These are phyloP conservation scores for Drusus annulatus DNA, from an alignment of 1,140 invertebrate genomes.

Conservation along the genomic window DNA sequence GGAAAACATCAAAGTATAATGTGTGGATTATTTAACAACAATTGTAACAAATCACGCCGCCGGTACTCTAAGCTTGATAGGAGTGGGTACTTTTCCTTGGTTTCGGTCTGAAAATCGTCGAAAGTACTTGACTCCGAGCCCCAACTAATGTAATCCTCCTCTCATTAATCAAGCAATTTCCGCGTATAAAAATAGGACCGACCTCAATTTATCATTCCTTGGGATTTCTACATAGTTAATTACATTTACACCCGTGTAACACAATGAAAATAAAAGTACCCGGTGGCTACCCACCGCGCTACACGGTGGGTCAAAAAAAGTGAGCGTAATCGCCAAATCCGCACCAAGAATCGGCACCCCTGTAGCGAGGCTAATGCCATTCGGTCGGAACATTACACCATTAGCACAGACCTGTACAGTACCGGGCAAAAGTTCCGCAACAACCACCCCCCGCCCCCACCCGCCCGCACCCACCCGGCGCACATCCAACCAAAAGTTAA, in stretches of 20 bases:
- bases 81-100: too few species aligned
- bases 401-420: conserved; percentile 29
- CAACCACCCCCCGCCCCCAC: background rate
- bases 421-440: conserved; percentile 26
- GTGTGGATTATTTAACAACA: too few species aligned
- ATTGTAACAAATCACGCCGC: too few species aligned
- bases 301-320: background rate
- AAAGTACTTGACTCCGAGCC: too few species aligned
- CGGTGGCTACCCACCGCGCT: background rate
- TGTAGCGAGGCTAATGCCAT: conserved; percentile 32
- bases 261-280: conserved; percentile 3
- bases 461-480: background rate
- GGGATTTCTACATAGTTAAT: conserved; percentile 19
- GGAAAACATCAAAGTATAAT: too few species aligned
- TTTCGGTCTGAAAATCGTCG: too few species aligned
- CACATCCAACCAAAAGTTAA: background rate
- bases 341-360: conserved; percentile 24
- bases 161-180: too few species aligned
- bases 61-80: too few species aligned
- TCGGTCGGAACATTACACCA: conserved; percentile 40
- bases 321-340: conserved; percentile 20
- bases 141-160: too few species aligned
- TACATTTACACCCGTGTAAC: conserved; percentile 11
- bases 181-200: too few species aligned
- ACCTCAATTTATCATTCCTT: conserved; percentile 11